Evolutionary conservation across 2,797 vertebrate genomes (phyloP).

Genomic region (Rhynchotus rufescens): DNA sequence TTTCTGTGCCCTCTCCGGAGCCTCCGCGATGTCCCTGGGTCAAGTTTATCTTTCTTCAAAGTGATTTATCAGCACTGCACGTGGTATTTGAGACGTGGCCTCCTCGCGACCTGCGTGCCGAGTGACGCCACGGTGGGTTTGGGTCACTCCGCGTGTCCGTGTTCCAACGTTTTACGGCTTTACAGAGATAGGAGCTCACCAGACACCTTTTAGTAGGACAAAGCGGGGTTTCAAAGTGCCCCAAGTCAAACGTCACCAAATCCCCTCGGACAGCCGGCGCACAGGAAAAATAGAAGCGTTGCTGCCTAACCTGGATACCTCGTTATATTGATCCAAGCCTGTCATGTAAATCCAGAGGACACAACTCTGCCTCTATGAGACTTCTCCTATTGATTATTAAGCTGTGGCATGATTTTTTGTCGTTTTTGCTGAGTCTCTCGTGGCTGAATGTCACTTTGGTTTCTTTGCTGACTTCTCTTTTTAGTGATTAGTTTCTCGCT

Average conservation of each 20-base stretch:
- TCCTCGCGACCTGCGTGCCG: not conserved
- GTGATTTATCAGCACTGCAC: not conserved
- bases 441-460: constrained; percentile 5
- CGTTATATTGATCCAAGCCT: not conserved
- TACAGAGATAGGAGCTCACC: not conserved
- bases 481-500: not conserved
- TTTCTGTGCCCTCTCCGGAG: not conserved
- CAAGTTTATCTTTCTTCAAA: not conserved
- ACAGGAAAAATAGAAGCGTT: not conserved
- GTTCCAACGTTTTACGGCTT: not conserved
- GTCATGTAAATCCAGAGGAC: not conserved
- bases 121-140: not conserved
- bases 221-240: not conserved
- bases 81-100: not conserved
- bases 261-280: not conserved
- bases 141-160: not conserved
- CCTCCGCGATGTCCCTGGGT: not conserved
- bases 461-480: constrained; percentile 36
- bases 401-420: not conserved
- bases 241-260: not conserved
- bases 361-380: not conserved
- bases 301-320: not conserved
- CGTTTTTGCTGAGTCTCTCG: not conserved
- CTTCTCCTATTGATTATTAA: not conserved
- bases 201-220: not conserved